These are phyloP conservation scores for Ochotona princeps DNA, from an alignment of 2,113 vertebrate genomes.

Conservation along the genomic window DNA sequence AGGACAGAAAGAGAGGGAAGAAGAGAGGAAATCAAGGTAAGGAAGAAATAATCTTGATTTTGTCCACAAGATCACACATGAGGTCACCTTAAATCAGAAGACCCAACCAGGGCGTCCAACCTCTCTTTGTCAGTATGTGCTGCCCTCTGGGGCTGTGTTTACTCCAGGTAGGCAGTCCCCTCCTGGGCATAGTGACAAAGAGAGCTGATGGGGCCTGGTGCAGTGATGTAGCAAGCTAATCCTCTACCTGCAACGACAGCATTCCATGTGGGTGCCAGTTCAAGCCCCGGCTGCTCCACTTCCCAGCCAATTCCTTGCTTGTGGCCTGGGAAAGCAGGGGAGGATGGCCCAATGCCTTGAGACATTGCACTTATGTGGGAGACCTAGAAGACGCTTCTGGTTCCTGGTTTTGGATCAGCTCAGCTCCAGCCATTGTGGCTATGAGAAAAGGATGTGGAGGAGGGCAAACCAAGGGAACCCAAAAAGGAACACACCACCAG, in stretches of 20 bases:
- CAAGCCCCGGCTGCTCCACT: too few relatives aligned
- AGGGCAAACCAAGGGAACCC: background rate
- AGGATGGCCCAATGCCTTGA: too few relatives aligned
- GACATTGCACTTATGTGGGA: too few relatives aligned
- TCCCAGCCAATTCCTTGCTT: too few relatives aligned
- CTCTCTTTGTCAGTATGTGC: background rate
- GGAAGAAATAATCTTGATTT: background rate
- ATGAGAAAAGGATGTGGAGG: too few relatives aligned
- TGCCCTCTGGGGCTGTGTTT: background rate
- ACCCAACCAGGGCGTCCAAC: background rate
- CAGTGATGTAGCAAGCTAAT: too few relatives aligned
- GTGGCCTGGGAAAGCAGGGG: too few relatives aligned
- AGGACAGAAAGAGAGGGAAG: accelerated
- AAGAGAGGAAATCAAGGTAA: background rate
- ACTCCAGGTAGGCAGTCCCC: background rate
- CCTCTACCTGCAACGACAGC: too few relatives aligned
- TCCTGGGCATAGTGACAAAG: background rate
- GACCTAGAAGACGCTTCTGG: too few relatives aligned
- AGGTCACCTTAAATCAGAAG: background rate
- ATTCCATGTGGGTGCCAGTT: too few relatives aligned
- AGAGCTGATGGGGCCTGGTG: background rate
- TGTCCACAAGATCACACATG: background rate
- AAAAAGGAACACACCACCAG: background rate
- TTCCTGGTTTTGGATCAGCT: too few relatives aligned
- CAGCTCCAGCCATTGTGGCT: too few relatives aligned